phyloP scores from a whole-genome alignment of 2,797 vertebrate species.

The Lycodopsis pacificus region DNA sequence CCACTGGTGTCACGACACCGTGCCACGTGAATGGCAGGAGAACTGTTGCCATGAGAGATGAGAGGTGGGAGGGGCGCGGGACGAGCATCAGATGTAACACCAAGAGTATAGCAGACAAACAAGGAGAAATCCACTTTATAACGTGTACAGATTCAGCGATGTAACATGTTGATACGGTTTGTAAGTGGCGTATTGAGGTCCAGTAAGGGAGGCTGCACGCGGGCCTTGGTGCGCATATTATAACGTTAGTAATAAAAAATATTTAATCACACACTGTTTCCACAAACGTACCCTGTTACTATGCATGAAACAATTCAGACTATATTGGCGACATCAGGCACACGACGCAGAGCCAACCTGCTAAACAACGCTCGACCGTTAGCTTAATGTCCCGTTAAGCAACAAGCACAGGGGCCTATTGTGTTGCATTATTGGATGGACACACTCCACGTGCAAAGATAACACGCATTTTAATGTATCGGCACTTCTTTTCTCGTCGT shows the following conservation, averaged over 20 bases:
- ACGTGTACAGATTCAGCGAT: rapidly evolving
- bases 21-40: slow-evolving; percentile 68
- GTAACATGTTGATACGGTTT: background rate
- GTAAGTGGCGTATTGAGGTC: rapidly evolving
- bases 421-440: rapidly evolving
- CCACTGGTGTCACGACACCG: slow-evolving; percentile 47
- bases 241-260: background rate
- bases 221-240: slow-evolving; percentile 25
- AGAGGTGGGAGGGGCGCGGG: slow-evolving; percentile 47
- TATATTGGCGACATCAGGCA: background rate
- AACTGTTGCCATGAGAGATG: slow-evolving; percentile 29
- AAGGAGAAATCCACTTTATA: rapidly evolving
- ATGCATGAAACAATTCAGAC: rapidly evolving
- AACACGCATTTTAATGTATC: rapidly evolving
- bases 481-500: rapidly evolving
- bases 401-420: too few species aligned
- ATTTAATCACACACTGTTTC: rapidly evolving
- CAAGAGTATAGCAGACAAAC: too few species aligned
- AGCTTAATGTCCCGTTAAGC: background rate
- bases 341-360: background rate
- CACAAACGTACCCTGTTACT: rapidly evolving
- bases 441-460: rapidly evolving
- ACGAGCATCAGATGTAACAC: background rate
- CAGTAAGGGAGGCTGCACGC: background rate
- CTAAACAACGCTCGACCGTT: background rate